Percentiles rank a stretch among this genome's conserved stretches.
These are phyloP conservation scores for Bos javanicus DNA, from an alignment of 2,113 vertebrate genomes.

Conservation along the genomic window DNA sequence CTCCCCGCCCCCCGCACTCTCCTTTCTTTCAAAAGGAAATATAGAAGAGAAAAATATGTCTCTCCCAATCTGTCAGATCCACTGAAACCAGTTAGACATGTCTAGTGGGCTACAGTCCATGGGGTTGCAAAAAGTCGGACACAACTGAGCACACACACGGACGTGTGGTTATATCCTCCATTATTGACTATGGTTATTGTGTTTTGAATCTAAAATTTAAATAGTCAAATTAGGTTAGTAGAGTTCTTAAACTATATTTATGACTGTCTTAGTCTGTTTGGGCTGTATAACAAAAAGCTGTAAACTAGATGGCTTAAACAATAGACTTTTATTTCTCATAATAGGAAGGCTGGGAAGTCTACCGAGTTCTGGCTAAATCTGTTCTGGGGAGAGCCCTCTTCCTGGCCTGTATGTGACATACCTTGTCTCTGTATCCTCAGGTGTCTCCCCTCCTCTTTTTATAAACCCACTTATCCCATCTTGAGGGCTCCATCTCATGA, in stretches of 20 bases:
- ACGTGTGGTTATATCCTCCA: neutral
- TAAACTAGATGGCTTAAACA: neutral
- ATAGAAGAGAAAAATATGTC: neutral
- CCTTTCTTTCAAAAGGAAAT: neutral
- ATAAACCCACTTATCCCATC: neutral
- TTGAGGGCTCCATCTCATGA: neutral
- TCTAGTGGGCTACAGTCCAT: neutral
- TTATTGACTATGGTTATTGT: neutral
- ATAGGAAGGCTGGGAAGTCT: neutral
- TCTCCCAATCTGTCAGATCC: neutral
- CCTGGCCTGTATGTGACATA: neutral
- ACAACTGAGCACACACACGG: accelerated
- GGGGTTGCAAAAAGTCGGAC: neutral
- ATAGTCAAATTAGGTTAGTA: neutral
- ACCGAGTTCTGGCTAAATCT: neutral
- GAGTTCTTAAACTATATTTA: neutral
- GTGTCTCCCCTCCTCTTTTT: neutral
- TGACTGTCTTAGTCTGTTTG: neutral
- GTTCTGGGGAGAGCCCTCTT: neutral
- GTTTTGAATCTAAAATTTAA: neutral
- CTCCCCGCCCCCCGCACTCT: accelerated
- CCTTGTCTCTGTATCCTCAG: neutral
- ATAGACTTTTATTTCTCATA: neutral
- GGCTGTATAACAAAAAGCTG: neutral
- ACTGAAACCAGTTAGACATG: neutral